These are phyloP conservation scores for Lophius americanus DNA, from an alignment of 2,797 vertebrate genomes.

Conservation along the genomic window DNA sequence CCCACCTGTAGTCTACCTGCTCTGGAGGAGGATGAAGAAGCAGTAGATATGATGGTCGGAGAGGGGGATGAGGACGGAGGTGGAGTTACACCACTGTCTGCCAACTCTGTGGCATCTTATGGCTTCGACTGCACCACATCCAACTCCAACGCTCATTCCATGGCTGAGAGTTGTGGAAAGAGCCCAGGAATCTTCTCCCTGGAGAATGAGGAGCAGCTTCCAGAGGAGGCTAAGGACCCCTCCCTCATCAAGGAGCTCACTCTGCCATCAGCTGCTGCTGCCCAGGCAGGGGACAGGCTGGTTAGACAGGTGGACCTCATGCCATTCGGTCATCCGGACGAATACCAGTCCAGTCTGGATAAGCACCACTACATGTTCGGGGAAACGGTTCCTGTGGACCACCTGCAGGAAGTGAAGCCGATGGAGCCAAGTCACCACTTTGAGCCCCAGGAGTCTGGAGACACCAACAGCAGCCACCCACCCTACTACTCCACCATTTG, in stretches of 20 bases:
- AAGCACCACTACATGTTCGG: conserved; percentile 78
- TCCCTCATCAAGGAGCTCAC: conserved; percentile 84
- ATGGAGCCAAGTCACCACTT: conserved; percentile 64
- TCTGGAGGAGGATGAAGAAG: conserved; percentile 82
- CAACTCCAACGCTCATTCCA: conserved; percentile 86
- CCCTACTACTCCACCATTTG: conserved; percentile 85
- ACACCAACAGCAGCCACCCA: conserved; percentile 70
- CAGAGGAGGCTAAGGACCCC: conserved; percentile 84
- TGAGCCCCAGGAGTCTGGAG: conserved; percentile 54
- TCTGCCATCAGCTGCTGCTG: conserved; percentile 66
- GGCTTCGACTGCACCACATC: conserved; percentile 85
- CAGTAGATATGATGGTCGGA: conserved; percentile 49
- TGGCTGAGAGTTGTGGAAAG: conserved; percentile 85
- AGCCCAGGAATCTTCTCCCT: conserved; percentile 86
- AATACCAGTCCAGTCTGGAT: conserved; percentile 57
- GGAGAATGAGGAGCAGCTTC: conserved; percentile 85
- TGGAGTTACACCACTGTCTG: conserved; percentile 80
- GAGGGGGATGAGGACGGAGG: conserved; percentile 82
- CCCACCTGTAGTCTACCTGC: conserved; percentile 68
- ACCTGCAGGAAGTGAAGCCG: conserved; percentile 61
- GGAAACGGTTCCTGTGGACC: conserved; percentile 63
- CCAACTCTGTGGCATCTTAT: conserved; percentile 85
- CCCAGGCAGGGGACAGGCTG: conserved; percentile 70
- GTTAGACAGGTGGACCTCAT: conserved; percentile 79
- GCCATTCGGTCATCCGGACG: conserved; percentile 69